phyloP scores from a whole-genome alignment of 2,797 vertebrate species.

The Pygocentrus nattereri region DNA sequence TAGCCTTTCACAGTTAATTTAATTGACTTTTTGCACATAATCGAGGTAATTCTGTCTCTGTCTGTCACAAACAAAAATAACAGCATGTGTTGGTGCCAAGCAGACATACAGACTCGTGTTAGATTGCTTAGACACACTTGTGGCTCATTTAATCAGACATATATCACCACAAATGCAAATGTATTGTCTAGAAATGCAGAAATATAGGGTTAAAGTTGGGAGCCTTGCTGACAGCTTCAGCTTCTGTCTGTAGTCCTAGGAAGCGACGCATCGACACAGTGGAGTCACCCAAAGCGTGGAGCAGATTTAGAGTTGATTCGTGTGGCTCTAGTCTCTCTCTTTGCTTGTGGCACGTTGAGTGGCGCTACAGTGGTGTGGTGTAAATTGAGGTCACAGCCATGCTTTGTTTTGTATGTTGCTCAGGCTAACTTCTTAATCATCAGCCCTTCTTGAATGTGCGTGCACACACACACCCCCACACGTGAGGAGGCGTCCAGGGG shows the following conservation, averaged over 20 bases:
- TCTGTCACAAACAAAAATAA: slow-evolving; percentile 82
- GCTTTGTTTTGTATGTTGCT: slow-evolving; percentile 68
- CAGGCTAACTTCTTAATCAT: slow-evolving; percentile 81
- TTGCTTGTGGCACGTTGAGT: slow-evolving; percentile 40
- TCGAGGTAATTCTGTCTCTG: slow-evolving; percentile 80
- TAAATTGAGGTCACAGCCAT: slow-evolving; percentile 67
- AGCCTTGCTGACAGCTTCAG: neutral
- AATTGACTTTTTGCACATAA: slow-evolving; percentile 86
- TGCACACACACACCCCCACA: slow-evolving; percentile 26
- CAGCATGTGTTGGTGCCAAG: slow-evolving; percentile 71
- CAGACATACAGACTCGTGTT: slow-evolving; percentile 53
- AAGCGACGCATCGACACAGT: slow-evolving; percentile 2
- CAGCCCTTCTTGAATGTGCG: slow-evolving; percentile 66
- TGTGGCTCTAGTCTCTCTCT: slow-evolving; percentile 17
- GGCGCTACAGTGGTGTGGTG: slow-evolving; percentile 52
- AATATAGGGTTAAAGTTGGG: slow-evolving; percentile 1
- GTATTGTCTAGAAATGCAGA: slow-evolving; percentile 17
- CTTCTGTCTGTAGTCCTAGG: slow-evolving; percentile 1
- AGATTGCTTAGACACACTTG: slow-evolving; percentile 56
- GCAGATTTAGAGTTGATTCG: neutral
- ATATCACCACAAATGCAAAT: slow-evolving; percentile 35
- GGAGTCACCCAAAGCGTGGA: neutral
- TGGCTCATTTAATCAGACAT: slow-evolving; percentile 42
- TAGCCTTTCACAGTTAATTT: slow-evolving; percentile 87
- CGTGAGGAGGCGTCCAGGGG: slow-evolving; percentile 38